Evolutionary conservation across 2,113 vertebrate species (phyloP).

Genomic region (Hemiprocne comata): DNA sequence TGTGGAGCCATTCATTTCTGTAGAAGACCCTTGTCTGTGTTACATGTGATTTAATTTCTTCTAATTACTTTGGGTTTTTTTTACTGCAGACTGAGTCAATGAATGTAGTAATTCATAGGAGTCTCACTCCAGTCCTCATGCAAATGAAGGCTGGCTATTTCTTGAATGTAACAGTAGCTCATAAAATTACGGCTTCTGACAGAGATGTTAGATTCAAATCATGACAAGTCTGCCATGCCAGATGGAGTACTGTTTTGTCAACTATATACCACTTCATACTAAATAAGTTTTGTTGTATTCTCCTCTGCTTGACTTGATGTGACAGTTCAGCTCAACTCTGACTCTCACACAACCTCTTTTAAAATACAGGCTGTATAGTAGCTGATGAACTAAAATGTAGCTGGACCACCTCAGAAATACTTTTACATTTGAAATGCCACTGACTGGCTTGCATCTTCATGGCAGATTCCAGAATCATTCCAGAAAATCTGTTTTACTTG

Average conservation of each 20-base stretch:
- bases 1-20: not conserved
- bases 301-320: not conserved
- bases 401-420: not conserved
- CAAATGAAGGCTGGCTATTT: not conserved
- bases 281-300: not conserved
- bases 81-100: not conserved
- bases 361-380: not conserved
- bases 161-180: not conserved
- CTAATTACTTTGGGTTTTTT: not conserved
- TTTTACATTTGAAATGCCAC: not conserved
- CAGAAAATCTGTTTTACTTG: not conserved
- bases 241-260: not conserved
- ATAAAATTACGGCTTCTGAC: not conserved
- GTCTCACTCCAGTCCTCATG: not conserved
- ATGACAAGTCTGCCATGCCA: not conserved
- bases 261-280: rapidly evolving
- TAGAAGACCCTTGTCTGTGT: not conserved
- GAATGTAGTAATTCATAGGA: not conserved
- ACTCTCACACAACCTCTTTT: not conserved
- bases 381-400: not conserved
- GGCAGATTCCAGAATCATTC: not conserved
- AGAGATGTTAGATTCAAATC: not conserved
- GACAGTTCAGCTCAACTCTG: not conserved
- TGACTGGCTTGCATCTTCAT: not conserved
- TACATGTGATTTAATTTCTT: not conserved